These are phyloP conservation scores for Pseudomyrmex gracilis DNA, from an alignment of 1,140 invertebrate genomes.

Conservation along the genomic window DNA sequence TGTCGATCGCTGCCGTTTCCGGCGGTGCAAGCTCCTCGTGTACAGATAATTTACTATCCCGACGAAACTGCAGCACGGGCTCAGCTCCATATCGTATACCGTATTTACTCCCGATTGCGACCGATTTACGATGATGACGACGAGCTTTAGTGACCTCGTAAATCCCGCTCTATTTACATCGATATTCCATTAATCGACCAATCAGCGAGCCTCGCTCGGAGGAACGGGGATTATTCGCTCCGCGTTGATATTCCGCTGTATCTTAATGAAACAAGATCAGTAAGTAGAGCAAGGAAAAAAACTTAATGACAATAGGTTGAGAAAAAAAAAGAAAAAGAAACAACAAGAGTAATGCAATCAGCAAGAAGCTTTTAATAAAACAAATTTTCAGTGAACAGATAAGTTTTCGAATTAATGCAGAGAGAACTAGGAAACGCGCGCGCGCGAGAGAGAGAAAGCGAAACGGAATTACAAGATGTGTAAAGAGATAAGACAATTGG, in stretches of 20 bases:
- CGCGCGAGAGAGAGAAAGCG: no score
- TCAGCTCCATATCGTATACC: conserved; percentile 56
- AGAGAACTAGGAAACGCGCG: not conserved
- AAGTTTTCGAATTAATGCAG: not conserved
- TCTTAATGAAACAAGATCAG: conserved; percentile 6
- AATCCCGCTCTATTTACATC: conserved; percentile 40
- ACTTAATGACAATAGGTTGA: not conserved
- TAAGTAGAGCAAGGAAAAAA: not conserved
- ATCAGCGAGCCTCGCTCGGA: conserved; percentile 1
- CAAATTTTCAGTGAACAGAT: not conserved
- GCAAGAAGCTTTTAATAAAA: no score
- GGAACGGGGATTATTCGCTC: conserved; percentile 10
- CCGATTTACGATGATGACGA: conserved; percentile 13
- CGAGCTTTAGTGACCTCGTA: conserved; percentile 16
- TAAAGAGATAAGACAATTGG: not conserved
- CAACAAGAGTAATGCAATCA: not conserved
- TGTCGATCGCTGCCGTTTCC: conserved; percentile 63
- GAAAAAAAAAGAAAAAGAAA: no score
- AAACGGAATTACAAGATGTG: conserved; percentile 5
- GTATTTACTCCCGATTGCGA: conserved; percentile 31
- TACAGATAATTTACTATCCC: conserved; percentile 74
- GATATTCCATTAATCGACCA: conserved; percentile 43
- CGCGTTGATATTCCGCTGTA: not conserved
- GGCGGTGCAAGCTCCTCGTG: conserved; percentile 68
- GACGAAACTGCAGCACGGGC: conserved; percentile 68